Evolutionary conservation across 2,888 invertebrate genomes (phyloP).

Genomic region (Tenthredo amoena): DNA sequence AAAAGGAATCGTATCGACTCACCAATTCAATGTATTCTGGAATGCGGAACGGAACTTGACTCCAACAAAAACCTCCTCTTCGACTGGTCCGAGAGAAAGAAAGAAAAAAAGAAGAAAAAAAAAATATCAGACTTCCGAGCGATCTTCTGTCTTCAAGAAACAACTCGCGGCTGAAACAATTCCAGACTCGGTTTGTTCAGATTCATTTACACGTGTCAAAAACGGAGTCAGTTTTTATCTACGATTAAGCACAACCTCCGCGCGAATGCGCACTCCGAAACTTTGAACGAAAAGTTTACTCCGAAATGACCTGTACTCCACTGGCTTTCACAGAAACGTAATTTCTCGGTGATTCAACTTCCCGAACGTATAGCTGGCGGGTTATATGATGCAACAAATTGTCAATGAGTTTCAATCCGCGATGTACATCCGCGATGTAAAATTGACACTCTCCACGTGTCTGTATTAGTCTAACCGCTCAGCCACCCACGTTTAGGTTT

Average conservation of each 20-base stretch:
- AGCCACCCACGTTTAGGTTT: background rate
- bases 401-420: background rate
- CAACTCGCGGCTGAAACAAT: background rate
- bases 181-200: background rate
- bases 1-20: background rate
- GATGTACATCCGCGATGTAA: background rate
- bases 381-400: background rate
- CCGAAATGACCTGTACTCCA: background rate
- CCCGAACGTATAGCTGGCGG: background rate
- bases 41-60: conserved; percentile 24
- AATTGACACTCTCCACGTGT: conserved; percentile 1
- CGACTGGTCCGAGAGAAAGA: too few species aligned
- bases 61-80: background rate
- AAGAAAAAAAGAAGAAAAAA: background rate
- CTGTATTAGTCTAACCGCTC: background rate
- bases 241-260: too few species aligned
- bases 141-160: background rate
- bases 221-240: background rate
- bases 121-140: background rate
- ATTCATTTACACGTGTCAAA: background rate
- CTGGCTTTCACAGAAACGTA: background rate
- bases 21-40: conserved; percentile 35
- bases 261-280: background rate
- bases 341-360: background rate
- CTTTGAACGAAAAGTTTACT: background rate